Conservation (phyloP, 2,888 invertebrate species). For the Pristionchus japonicus region DNA sequence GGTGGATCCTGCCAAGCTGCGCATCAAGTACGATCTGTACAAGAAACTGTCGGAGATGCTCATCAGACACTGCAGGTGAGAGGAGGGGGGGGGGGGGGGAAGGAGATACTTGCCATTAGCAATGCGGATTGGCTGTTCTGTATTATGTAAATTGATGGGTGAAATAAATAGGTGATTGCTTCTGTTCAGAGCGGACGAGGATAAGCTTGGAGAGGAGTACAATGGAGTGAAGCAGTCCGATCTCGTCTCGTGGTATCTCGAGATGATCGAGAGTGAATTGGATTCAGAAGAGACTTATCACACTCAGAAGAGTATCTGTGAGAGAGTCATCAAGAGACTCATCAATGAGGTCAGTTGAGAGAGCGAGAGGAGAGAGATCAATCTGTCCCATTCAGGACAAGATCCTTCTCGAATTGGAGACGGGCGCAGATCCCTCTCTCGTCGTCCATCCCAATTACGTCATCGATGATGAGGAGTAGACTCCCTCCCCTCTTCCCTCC, state of each 20-base stretch:
- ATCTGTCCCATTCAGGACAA: slow-evolving; percentile 6
- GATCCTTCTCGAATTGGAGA: slow-evolving; percentile 75
- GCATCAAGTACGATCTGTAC: slow-evolving; percentile 92
- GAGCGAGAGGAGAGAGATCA: neutral
- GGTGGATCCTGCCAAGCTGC: slow-evolving; percentile 73
- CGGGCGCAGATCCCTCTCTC: slow-evolving; percentile 86
- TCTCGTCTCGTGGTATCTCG: slow-evolving; percentile 90
- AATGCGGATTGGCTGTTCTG: too few relatives aligned
- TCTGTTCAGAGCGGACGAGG: slow-evolving; percentile 82
- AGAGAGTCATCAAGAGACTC: slow-evolving; percentile 93
- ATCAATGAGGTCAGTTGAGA: slow-evolving; percentile 78
- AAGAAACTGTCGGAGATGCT: slow-evolving; percentile 92
- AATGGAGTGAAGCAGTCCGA: slow-evolving; percentile 77
- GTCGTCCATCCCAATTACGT: slow-evolving; percentile 97
- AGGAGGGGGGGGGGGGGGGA: neutral
- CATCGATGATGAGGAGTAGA: slow-evolving; percentile 79
- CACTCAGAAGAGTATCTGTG: slow-evolving; percentile 89
- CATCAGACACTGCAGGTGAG: slow-evolving; percentile 84
- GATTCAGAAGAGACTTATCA: slow-evolving; percentile 82
- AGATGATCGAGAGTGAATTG: slow-evolving; percentile 90
- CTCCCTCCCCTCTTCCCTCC: neutral
- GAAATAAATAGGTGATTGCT: neutral
- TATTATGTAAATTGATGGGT: too few relatives aligned
- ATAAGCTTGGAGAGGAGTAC: slow-evolving; percentile 69
- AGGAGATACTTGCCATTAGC: too few relatives aligned